Percentiles rank a stretch among this genome's conserved stretches.
These are phyloP conservation scores for Anoncus sp. DNA, from an alignment of 2,888 invertebrate genomes.

Conservation along the genomic window DNA sequence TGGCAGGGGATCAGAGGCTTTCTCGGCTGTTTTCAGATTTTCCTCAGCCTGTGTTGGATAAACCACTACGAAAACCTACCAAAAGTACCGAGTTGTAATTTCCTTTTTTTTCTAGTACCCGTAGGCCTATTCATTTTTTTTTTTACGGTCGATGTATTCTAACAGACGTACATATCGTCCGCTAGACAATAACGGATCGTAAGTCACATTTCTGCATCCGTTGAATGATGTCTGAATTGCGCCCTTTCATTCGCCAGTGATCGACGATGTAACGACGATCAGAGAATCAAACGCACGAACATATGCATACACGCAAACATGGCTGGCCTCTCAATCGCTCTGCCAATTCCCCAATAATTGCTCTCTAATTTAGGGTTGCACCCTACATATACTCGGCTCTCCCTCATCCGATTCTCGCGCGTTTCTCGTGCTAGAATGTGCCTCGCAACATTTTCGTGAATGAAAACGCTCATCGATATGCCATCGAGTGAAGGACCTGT, in stretches of 20 bases:
- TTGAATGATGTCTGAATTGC: not conserved
- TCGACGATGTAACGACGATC: not conserved
- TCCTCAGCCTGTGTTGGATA: slow-evolving; percentile 5
- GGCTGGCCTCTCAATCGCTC: slow-evolving; percentile 15
- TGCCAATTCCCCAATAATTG: slow-evolving; percentile 51
- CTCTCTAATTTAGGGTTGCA: slow-evolving; percentile 55
- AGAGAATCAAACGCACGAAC: not conserved
- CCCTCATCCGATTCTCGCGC: slow-evolving; percentile 4
- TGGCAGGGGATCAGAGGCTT: slow-evolving; percentile 17
- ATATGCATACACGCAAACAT: slow-evolving; percentile 1
- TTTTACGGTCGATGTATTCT: not conserved
- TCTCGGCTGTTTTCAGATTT: slow-evolving; percentile 28
- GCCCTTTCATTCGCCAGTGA: slow-evolving; percentile 16
- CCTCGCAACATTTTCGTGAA: slow-evolving; percentile 5
- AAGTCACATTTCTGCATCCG: too few species aligned
- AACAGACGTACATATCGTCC: too few species aligned
- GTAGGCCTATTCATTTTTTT: not conserved
- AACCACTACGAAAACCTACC: slow-evolving; percentile 9
- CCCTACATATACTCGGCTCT: slow-evolving; percentile 14
- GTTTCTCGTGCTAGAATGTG: slow-evolving; percentile 13
- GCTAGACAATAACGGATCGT: not conserved
- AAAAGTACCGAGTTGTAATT: not conserved
- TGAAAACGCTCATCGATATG: slow-evolving; percentile 53
- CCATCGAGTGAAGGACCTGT: slow-evolving; percentile 21
- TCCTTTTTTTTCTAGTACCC: not conserved